phyloP scores from a whole-genome alignment of 2,888 invertebrate species.

The Microchrysa polita region DNA sequence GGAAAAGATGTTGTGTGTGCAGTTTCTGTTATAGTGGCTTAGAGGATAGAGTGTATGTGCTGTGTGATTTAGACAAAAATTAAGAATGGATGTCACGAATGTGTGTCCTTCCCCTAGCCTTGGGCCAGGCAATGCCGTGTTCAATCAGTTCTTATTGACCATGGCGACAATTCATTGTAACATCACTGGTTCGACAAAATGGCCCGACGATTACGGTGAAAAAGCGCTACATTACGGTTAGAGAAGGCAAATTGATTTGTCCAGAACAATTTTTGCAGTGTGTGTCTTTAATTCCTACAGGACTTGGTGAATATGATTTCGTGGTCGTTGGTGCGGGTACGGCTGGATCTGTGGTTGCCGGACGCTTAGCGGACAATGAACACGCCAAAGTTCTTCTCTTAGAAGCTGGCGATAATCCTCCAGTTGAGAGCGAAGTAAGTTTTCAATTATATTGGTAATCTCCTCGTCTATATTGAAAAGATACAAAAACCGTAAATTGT shows the following conservation, averaged over 20 bases:
- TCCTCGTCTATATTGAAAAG: background rate
- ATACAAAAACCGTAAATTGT: background rate
- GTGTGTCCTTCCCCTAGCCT: constrained; percentile 54
- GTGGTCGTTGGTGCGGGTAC: constrained; percentile 87
- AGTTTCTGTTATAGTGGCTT: too few species aligned
- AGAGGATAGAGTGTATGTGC: too few species aligned
- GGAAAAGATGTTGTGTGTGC: too few species aligned
- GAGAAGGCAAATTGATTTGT: constrained; percentile 47
- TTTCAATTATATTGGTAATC: too few species aligned
- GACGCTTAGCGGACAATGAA: constrained; percentile 63
- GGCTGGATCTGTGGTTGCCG: constrained; percentile 71
- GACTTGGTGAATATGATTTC: constrained; percentile 80
- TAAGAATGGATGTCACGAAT: constrained; percentile 34
- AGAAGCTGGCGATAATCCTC: constrained; percentile 67
- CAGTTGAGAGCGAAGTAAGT: constrained; percentile 65
- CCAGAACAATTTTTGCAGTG: too few species aligned
- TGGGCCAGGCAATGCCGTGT: constrained; percentile 62
- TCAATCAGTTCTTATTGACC: constrained; percentile 68
- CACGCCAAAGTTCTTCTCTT: constrained; percentile 66
- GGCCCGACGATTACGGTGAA: constrained; percentile 67
- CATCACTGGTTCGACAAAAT: constrained; percentile 65
- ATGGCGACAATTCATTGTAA: constrained; percentile 71
- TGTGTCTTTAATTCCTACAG: background rate
- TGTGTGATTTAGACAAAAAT: too few species aligned
- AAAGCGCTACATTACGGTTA: background rate